Evolutionary conservation across 2,888 invertebrate species (phyloP).

Genomic region (Chloroclysta siterata): DNA sequence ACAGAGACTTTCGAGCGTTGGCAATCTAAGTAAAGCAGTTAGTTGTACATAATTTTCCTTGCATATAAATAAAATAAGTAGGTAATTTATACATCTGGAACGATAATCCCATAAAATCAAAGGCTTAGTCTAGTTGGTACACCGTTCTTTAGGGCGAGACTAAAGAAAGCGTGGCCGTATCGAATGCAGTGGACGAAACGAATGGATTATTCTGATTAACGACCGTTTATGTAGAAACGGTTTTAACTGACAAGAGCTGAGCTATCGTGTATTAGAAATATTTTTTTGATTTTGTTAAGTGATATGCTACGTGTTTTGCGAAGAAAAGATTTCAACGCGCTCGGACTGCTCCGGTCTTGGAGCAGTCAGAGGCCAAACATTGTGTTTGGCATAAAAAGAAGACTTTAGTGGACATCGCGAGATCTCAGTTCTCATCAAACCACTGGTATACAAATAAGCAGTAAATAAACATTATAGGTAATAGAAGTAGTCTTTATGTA

Average conservation of each 20-base stretch:
- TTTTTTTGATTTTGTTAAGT: not conserved
- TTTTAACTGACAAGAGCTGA: conserved; percentile 35
- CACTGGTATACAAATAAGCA: no score
- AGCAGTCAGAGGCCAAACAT: no score
- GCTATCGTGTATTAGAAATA: conserved; percentile 8
- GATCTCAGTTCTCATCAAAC: no score
- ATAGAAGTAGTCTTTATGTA: no score
- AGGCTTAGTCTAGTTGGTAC: conserved; percentile 3
- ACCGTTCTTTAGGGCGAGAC: conserved; percentile 37
- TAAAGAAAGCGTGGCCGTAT: conserved; percentile 51
- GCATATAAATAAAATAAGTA: not conserved
- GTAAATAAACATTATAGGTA: no score
- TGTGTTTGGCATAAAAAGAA: no score
- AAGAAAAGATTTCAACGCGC: conserved; percentile 32
- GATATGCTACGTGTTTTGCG: not conserved
- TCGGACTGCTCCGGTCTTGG: not conserved
- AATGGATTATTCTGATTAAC: conserved; percentile 41
- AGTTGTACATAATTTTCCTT: no score
- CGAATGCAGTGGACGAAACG: conserved; percentile 42
- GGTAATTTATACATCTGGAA: not conserved
- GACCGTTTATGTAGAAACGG: conserved; percentile 39
- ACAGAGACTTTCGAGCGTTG: no score
- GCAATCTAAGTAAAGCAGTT: no score
- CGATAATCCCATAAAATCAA: conserved; percentile 7
- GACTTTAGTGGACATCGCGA: no score